Conservation (phyloP, 1,140 invertebrate genomes). For the Sitobion miscanthi region DNA sequence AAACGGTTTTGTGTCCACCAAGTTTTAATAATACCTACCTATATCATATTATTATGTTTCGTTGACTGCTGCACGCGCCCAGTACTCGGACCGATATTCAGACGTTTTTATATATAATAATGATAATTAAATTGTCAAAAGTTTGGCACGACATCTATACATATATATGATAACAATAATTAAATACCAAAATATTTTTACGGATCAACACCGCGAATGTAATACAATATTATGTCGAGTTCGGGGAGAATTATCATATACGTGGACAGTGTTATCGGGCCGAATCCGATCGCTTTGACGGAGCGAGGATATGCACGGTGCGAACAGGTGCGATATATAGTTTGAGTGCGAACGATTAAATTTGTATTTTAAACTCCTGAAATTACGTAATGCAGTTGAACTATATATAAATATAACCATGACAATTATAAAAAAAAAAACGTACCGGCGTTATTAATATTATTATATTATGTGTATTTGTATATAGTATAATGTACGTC, state of each 20-base stretch:
- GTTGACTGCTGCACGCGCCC: neutral
- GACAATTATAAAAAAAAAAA: neutral
- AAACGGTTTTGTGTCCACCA: neutral
- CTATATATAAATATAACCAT: neutral
- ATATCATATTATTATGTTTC: neutral
- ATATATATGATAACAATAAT: neutral
- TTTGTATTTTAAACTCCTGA: neutral
- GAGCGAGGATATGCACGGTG: neutral
- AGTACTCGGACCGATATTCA: neutral
- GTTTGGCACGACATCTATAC: too few relatives aligned
- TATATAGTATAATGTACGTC: neutral
- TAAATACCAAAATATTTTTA: neutral
- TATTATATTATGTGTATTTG: neutral
- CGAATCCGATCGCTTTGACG: neutral
- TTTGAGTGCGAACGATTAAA: neutral
- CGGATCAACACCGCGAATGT: neutral
- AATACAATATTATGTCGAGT: neutral
- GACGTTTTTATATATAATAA: neutral
- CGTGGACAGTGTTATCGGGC: neutral
- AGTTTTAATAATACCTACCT: neutral
- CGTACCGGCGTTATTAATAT: neutral
- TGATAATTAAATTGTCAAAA: neutral
- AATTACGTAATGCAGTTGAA: neutral
- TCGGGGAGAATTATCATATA: neutral
- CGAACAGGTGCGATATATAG: neutral